phyloP scores from a whole-genome alignment of 1,140 invertebrate genomes.

The Oppia nitens region DNA sequence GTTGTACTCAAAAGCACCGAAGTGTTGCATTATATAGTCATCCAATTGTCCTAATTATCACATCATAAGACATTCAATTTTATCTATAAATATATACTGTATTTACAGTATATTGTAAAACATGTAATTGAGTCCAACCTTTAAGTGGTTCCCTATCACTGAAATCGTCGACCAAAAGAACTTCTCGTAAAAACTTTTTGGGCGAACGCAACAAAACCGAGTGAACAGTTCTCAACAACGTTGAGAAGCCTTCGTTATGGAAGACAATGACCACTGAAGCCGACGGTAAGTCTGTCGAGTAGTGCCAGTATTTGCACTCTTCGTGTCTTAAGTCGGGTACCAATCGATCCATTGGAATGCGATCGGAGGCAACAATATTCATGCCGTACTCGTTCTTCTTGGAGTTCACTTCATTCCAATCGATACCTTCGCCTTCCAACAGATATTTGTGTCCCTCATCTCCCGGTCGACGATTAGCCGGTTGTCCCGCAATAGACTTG shows the following conservation, averaged over 20 bases:
- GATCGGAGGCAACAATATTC: conserved; percentile 92
- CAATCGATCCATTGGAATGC: conserved; percentile 60
- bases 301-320: conserved; percentile 91
- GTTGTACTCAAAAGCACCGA: conserved; percentile 17
- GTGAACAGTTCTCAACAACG: conserved; percentile 87
- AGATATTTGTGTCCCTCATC: conserved; percentile 13
- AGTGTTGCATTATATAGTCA: conserved; percentile 21
- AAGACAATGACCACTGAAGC: conserved; percentile 95
- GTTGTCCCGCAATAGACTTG: neutral
- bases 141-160: conserved; percentile 56
- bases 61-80: neutral
- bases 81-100: neutral
- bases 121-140: neutral
- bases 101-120: neutral
- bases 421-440: conserved; percentile 19
- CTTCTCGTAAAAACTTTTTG: conserved; percentile 71
- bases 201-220: conserved; percentile 85
- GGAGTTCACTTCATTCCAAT: conserved; percentile 54
- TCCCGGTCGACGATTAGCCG: conserved; percentile 3
- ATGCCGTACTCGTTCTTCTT: conserved; percentile 81
- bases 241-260: conserved; percentile 94
- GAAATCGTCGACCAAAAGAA: conserved; percentile 94
- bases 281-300: conserved; percentile 66
- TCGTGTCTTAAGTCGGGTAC: conserved; percentile 54
- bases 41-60: neutral